Percentiles rank a stretch among this genome's conserved stretches.
These are phyloP conservation scores for Agelas oroides DNA, from an alignment of 37 sponge, comb jelly and placozoan species.

Conservation along the genomic window DNA sequence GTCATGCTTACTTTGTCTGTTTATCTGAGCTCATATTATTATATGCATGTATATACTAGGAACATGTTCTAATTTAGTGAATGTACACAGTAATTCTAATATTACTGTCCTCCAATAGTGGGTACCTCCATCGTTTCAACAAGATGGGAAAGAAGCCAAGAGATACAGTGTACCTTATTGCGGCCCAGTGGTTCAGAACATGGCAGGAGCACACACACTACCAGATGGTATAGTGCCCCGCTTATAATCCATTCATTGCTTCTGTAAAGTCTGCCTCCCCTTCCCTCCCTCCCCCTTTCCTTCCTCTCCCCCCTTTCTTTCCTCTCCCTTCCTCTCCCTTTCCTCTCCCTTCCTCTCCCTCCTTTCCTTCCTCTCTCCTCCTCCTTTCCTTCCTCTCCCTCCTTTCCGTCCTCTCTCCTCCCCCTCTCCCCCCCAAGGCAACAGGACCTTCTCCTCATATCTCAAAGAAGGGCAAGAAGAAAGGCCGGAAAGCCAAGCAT, in stretches of 20 bases:
- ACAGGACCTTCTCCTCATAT: not conserved
- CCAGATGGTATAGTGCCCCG: constrained; percentile 32
- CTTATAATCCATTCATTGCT: not conserved
- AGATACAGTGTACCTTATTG: constrained; percentile 80
- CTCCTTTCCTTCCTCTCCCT: too few relatives aligned
- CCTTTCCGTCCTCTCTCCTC: too few relatives aligned
- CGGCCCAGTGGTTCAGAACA: constrained; percentile 70
- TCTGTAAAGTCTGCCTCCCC: not conserved
- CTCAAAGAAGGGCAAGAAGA: constrained; percentile 38
- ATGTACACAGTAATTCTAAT: too few relatives aligned
- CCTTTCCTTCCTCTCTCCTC: too few relatives aligned
- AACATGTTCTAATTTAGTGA: too few relatives aligned
- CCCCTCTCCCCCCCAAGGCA: too few relatives aligned
- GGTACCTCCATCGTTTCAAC: constrained; percentile 63
- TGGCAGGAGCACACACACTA: constrained; percentile 66
- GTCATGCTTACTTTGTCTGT: too few relatives aligned
- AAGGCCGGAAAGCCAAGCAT: not conserved
- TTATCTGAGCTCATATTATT: too few relatives aligned
- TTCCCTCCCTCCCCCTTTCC: not conserved
- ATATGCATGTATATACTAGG: too few relatives aligned
- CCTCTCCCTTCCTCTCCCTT: too few relatives aligned
- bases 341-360: too few relatives aligned
- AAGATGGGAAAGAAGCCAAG: constrained; percentile 33
- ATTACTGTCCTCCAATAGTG: constrained; percentile 32
- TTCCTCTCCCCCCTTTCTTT: not conserved